Evolutionary conservation across 2,113 vertebrate genomes (phyloP).

Genomic region (Hypomesus transpacificus): DNA sequence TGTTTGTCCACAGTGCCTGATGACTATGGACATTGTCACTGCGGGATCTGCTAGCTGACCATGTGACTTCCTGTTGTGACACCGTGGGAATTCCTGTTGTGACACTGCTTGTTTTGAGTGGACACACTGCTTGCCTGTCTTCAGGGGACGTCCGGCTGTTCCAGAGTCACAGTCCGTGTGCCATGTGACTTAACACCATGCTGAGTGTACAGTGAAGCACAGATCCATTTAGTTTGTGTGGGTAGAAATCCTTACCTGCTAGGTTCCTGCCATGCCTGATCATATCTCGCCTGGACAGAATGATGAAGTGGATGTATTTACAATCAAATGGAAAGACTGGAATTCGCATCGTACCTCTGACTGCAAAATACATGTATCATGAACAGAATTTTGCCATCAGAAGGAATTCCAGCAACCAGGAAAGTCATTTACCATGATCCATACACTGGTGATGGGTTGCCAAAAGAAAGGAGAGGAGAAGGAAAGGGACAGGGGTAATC

Average conservation of each 20-base stretch:
- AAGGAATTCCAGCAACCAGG: too few relatives aligned
- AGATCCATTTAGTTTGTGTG: too few relatives aligned
- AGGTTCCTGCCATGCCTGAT: too few relatives aligned
- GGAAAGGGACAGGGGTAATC: constrained; percentile 59
- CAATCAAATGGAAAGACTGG: too few relatives aligned
- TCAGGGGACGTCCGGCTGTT: not conserved
- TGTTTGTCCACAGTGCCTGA: constrained; percentile 15
- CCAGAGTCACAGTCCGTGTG: not conserved
- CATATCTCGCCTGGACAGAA: too few relatives aligned
- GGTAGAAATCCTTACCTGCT: too few relatives aligned
- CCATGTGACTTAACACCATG: not conserved
- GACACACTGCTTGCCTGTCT: not conserved
- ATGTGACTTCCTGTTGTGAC: not conserved
- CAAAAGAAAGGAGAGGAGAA: not conserved
- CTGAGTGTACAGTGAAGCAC: not conserved
- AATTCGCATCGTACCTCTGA: too few relatives aligned
- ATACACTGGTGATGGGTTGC: not conserved
- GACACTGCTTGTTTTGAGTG: not conserved
- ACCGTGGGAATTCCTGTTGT: not conserved
- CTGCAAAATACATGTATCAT: too few relatives aligned
- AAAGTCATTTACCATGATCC: too few relatives aligned
- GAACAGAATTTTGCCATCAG: too few relatives aligned
- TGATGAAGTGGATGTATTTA: too few relatives aligned
- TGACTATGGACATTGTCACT: not conserved
- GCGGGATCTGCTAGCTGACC: not conserved